Base-by-base conservation (phyloP, 2,888 invertebrate genomes). In the Megamerina dolium region DNA sequence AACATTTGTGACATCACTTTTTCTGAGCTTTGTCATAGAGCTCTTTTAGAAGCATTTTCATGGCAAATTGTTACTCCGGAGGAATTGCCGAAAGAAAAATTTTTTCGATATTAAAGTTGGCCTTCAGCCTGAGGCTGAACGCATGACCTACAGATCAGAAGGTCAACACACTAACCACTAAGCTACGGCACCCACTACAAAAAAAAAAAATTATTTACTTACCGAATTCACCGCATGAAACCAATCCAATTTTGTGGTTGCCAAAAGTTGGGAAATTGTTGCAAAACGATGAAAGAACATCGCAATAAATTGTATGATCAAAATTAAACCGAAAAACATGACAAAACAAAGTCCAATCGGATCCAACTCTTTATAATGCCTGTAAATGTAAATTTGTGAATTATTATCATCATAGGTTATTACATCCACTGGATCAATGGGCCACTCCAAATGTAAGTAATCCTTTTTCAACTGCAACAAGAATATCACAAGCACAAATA, bases 281-380 rank as follows among this genome's bases (percentile, higher is more conserved):
- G 79, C 82, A 58, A 85, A 82, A 19, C 87, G 78, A 74, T 87
- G 87, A 57, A 83, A 75, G 49, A 86, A 67, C 85, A 86, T 87
- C 13, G 81, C 85, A 33, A 79, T 58, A 60, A 85, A 85, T 73
- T 87, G 85, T 37, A 85, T 77, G 27, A 81, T 65, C 52, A 87
- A 68, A 47, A 87, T 79, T 6, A 78, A 58, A 14, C 81, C 82
- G 61, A 86, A 87, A 63, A 85, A 82, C 40, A 81, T 68, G 20
- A 87, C 76, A 64, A 87, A 85, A 19, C 84, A 78, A n/a, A 86
- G 75, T 47, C 86, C 80, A 49, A 85, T 83, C 2, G 85, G 84
- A 64, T 85, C 84, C 50, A 85, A 65, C 61, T 84, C 77, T 23
- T 83, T 73, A 56, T 79, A 79, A 41, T 78, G 76, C 45, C 77